Evolutionary conservation across 2,888 invertebrate genomes (phyloP), one percentile per base, ranked within the genome.

Genomic region (Prosapia bicincta): DNA sequence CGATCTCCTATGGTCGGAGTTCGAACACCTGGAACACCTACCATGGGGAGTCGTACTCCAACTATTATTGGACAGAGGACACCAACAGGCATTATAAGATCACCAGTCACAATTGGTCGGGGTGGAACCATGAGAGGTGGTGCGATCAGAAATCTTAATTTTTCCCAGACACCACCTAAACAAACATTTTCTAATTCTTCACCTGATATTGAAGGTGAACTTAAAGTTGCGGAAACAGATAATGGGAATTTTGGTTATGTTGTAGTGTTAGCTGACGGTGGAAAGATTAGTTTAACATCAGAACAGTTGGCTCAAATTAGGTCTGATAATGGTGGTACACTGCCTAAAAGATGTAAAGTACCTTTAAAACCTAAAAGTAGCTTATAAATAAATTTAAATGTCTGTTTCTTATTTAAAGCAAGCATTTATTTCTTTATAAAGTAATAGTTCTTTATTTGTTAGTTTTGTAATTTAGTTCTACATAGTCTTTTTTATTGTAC

Each of bases 251-350:
- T 73, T 65, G 75, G 75, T 78, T 85, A 85, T 75, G 85, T 85
- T 7, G 80, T 85, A 32, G 83, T 84, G n/a, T 77, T 85, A 15
- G 84, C 85, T 0, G 84, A 85, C 67, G 85, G 85, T 0, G 84
- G 84, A 75, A 85, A 84, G 76, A 79, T 85, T 0, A 85, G 85
- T 32, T 81, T 85, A 0, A 85, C 85, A 0, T 84, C 83, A 2
- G 84, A 85, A 72, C 85, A 85, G 73, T 83, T 85, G 1, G 85
- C 85, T 0, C 84, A 85, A 77, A 84, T 85, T 30, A 81, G 85
- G 72, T 84, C 84, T n/a, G 84, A 84, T 0, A 85, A 85, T 76
- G 84, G 84, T 23, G 85, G 85, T 0, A 84, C 66, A 15, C 68
- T 77, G 26, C 75, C 77, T 9, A 72, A 72, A 66, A 75, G 65